Percentiles rank a stretch among this genome's conserved stretches.
Evolutionary conservation across 2,113 vertebrate genomes (phyloP).

Genomic region (Paedocypris sp.): DNA sequence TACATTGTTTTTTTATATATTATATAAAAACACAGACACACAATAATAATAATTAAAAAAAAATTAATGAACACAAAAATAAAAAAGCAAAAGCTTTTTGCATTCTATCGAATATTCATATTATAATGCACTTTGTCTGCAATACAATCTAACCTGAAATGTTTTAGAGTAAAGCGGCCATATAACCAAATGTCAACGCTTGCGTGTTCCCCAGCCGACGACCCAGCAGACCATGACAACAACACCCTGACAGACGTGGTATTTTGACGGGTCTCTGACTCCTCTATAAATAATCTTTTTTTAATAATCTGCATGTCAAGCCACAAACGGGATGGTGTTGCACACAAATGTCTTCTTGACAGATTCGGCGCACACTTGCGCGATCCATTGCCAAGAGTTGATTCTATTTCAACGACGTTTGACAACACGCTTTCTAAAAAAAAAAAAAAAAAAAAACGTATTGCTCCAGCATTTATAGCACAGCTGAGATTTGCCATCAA

Average conservation of each 20-base stretch:
- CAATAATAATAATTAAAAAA: too few species aligned
- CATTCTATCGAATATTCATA: too few species aligned
- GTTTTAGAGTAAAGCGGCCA: neutral
- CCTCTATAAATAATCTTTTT: constrained; percentile 8
- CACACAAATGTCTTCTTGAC: neutral
- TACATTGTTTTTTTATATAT: too few species aligned
- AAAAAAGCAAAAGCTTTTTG: too few species aligned
- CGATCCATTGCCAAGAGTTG: neutral
- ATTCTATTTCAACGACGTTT: neutral
- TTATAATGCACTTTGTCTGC: neutral
- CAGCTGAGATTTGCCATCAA: too few species aligned
- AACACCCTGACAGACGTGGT: neutral
- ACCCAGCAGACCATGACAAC: neutral
- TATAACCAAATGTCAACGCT: neutral
- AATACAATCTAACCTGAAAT: neutral
- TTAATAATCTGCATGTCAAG: neutral
- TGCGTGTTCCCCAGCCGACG: neutral
- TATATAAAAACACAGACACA: too few species aligned
- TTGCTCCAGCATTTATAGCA: too few species aligned
- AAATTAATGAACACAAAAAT: too few species aligned
- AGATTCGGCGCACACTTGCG: neutral
- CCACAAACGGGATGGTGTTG: neutral
- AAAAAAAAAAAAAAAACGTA: too few species aligned
- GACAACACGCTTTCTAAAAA: too few species aligned
- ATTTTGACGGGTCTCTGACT: neutral